A percentile compares a stretch with the other conserved stretches of the same genome.
These are phyloP conservation scores for Tiaroga cobitis DNA, from an alignment of 2,797 vertebrate genomes.

Conservation along the genomic window DNA sequence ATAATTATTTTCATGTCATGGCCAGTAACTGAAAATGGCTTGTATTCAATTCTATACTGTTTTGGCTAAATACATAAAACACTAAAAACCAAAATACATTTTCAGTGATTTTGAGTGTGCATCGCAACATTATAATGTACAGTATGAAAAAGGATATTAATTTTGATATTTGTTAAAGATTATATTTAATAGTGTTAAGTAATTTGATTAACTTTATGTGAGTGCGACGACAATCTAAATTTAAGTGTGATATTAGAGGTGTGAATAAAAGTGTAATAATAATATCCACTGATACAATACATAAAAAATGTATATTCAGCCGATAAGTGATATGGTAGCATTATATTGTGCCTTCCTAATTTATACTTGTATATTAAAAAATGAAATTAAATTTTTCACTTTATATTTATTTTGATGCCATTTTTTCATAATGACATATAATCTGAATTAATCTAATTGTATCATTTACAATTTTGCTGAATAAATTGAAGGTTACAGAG, in stretches of 20 bases:
- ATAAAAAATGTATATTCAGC: neutral
- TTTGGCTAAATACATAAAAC: neutral
- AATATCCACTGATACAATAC: neutral
- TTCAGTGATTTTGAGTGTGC: neutral
- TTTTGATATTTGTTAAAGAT: neutral
- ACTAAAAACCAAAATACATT: neutral
- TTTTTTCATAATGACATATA: neutral
- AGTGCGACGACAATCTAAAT: neutral
- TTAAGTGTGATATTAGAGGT: neutral
- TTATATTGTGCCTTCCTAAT: neutral
- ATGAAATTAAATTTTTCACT: neutral
- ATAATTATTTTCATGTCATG: neutral
- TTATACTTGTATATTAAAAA: neutral
- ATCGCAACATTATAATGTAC: neutral
- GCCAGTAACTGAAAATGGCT: neutral
- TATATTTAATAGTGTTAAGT: neutral
- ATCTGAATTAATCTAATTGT: neutral
- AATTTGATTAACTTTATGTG: neutral
- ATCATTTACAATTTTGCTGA: neutral
- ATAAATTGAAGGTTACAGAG: neutral
- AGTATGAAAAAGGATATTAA: neutral
- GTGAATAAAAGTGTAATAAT: too few species aligned
- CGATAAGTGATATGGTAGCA: neutral
- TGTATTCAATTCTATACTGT: neutral
- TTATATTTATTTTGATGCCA: neutral